These are phyloP conservation scores for Neosilurus hyrtlii DNA, from an alignment of 2,797 vertebrate species.

Conservation along the genomic window DNA sequence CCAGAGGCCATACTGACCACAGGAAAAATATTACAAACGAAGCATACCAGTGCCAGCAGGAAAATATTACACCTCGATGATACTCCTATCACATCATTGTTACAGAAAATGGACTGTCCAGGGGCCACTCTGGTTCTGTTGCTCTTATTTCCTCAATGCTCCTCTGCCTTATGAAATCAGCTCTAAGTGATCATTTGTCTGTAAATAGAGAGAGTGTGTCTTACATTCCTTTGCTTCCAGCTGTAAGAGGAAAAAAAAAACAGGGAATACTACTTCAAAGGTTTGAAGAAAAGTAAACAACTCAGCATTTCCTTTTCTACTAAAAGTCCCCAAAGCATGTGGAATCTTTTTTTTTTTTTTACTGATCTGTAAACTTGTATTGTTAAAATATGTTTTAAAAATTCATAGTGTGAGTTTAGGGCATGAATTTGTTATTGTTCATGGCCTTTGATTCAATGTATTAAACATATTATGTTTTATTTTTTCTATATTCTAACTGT, in stretches of 20 bases:
- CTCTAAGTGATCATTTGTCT: constrained; percentile 30
- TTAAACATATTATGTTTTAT: not conserved
- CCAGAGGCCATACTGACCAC: constrained; percentile 27
- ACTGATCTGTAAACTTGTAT: constrained; percentile 40
- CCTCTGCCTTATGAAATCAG: constrained; percentile 16
- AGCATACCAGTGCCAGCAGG: constrained; percentile 20
- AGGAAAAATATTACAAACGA: constrained; percentile 40
- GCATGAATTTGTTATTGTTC: not conserved
- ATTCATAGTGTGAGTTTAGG: constrained; percentile 14
- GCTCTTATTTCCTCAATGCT: not conserved
- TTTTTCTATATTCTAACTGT: not conserved
- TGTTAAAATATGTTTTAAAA: constrained; percentile 33
- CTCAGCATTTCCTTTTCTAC: constrained; percentile 36
- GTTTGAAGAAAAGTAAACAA: constrained; percentile 38
- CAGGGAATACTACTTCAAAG: constrained; percentile 5
- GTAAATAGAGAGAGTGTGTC: constrained; percentile 8
- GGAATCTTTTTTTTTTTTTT: constrained; percentile 27
- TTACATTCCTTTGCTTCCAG: constrained; percentile 9
- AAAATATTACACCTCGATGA: constrained; percentile 28
- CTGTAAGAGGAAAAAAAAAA: constrained; percentile 4
- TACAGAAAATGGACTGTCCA: constrained; percentile 26
- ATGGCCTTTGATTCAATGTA: not conserved
- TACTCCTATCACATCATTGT: constrained; percentile 6
- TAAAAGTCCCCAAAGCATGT: constrained; percentile 34
- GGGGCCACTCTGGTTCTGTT: constrained; percentile 8